Evolutionary conservation across 2,888 invertebrate genomes (phyloP).

Genomic region (Plusia festucae): DNA sequence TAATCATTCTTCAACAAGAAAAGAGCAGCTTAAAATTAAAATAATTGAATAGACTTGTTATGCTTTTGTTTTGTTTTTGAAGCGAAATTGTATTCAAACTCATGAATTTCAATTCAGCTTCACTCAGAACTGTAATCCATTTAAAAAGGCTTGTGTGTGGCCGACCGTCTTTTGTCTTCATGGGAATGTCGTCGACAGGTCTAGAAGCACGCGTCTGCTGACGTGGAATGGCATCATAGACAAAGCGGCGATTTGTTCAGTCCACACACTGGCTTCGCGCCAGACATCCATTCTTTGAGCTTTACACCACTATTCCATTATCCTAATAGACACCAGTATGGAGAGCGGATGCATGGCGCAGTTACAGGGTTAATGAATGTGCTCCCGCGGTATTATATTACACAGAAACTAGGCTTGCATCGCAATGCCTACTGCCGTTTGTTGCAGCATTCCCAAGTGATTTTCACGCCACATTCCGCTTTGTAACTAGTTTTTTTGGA

Average conservation of each 20-base stretch:
- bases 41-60: constrained; percentile 3
- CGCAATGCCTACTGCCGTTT: constrained; percentile 55
- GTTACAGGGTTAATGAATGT: constrained; percentile 76
- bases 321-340: constrained; percentile 73
- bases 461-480: constrained; percentile 45
- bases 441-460: constrained; percentile 43
- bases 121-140: constrained; percentile 38
- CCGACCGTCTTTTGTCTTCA: constrained; percentile 33
- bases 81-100: constrained; percentile 35
- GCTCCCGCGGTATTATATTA: constrained; percentile 63
- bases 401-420: constrained; percentile 54
- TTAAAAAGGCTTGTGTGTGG: constrained; percentile 38
- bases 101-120: constrained; percentile 41
- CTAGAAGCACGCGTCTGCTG: constrained; percentile 56
- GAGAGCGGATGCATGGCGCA: constrained; percentile 66
- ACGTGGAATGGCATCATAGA: constrained; percentile 61
- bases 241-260: constrained; percentile 66
- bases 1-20: neutral
- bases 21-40: neutral
- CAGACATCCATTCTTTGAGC: constrained; percentile 77
- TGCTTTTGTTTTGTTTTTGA: constrained; percentile 26
- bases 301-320: constrained; percentile 82
- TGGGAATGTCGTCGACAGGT: constrained; percentile 44
- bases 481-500: constrained; percentile 47
- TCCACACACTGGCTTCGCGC: constrained; percentile 71